These are phyloP conservation scores for Pitta sordida DNA, from an alignment of 2,113 vertebrate genomes.

Conservation along the genomic window DNA sequence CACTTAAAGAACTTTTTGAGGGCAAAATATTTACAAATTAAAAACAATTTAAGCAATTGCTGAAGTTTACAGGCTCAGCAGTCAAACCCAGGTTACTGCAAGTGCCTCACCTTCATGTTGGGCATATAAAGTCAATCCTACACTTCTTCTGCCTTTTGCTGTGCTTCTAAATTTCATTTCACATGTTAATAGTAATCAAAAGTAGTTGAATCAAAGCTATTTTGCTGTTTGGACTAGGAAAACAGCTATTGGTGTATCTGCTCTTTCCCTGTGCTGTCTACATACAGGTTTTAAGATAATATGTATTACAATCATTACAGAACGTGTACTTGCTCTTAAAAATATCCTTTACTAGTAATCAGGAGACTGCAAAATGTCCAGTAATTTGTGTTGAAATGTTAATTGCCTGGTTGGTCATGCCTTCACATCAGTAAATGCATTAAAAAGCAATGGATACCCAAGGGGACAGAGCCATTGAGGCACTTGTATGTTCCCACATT, in stretches of 20 bases:
- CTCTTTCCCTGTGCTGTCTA: neutral
- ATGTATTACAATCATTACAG: neutral
- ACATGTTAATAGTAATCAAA: neutral
- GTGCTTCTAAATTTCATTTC: neutral
- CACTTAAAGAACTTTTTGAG: neutral
- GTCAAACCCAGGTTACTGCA: neutral
- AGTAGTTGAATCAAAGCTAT: neutral
- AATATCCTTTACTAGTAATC: neutral
- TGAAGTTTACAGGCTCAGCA: neutral
- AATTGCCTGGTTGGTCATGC: neutral
- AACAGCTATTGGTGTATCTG: neutral
- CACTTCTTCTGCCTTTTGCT: neutral
- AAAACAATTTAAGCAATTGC: neutral
- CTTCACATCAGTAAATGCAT: neutral
- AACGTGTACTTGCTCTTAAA: neutral
- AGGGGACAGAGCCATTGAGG: neutral
- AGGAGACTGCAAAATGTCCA: neutral
- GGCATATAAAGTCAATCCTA: neutral
- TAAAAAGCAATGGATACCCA: neutral
- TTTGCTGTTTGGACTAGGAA: constrained; percentile 37
- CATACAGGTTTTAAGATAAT: neutral
- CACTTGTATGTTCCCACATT: neutral
- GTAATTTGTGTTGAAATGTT: neutral
- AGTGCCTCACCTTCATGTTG: neutral
- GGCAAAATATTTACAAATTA: neutral